Conservation (phyloP, 2,888 invertebrate genomes). For the Acanthacorydalis orientalis region DNA sequence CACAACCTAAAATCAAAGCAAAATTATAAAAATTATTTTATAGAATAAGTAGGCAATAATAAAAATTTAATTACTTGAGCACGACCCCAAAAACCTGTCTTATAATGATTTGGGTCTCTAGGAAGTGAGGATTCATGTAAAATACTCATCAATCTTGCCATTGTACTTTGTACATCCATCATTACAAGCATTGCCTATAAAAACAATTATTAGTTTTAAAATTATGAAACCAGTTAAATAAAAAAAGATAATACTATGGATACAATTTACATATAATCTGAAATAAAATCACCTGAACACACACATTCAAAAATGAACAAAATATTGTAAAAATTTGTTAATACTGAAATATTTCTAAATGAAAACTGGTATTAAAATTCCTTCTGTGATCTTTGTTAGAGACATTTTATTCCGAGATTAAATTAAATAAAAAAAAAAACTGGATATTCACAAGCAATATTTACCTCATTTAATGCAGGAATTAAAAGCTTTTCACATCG, state of each 20-base stretch:
- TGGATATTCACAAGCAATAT: constrained; percentile 4
- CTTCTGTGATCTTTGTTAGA: too few species aligned
- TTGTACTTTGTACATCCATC: constrained; percentile 70
- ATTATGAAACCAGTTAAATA: too few species aligned
- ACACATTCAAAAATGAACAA: too few species aligned
- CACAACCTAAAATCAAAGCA: constrained; percentile 38
- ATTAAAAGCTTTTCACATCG: constrained; percentile 47
- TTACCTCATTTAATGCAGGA: constrained; percentile 53
- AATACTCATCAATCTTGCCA: constrained; percentile 72
- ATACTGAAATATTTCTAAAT: too few species aligned
- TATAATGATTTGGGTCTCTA: constrained; percentile 66
- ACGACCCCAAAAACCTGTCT: constrained; percentile 85
- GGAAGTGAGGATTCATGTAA: constrained; percentile 71
- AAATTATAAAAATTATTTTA: constrained; percentile 1
- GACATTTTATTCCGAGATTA: too few species aligned
- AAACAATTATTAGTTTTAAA: constrained; percentile 9
- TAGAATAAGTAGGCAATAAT: constrained; percentile 1
- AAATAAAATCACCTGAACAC: too few species aligned
- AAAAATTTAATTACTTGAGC: constrained; percentile 44
- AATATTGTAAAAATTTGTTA: too few species aligned
- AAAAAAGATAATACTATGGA: not conserved
- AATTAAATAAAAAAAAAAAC: too few species aligned
- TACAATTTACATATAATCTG: not conserved
- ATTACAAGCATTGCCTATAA: constrained; percentile 53
- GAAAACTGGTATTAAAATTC: too few species aligned